Evolutionary conservation across 2,888 invertebrate species (phyloP).

Genomic region (Drepanosiphum platanoidis): DNA sequence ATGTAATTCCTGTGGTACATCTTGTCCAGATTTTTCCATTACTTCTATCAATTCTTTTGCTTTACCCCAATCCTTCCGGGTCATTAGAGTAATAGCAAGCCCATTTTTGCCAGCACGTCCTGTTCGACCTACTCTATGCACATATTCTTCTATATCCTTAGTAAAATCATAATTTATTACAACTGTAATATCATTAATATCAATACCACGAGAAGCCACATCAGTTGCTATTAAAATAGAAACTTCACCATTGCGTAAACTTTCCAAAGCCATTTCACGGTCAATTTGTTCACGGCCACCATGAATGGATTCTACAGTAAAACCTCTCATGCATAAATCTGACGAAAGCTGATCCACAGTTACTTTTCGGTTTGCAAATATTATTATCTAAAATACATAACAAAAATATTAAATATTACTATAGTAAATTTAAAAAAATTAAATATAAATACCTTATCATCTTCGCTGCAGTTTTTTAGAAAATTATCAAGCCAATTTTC

Average conservation of each 20-base stretch:
- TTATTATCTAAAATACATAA: slow-evolving; percentile 77
- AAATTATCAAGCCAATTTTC: slow-evolving; percentile 66
- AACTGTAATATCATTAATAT: slow-evolving; percentile 86
- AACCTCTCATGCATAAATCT: slow-evolving; percentile 77
- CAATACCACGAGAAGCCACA: slow-evolving; percentile 93
- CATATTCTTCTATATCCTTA: slow-evolving; percentile 93
- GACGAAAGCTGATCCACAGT: slow-evolving; percentile 85
- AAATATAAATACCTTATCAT: slow-evolving; percentile 34
- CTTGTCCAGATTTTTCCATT: slow-evolving; percentile 84
- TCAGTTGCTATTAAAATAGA: slow-evolving; percentile 92
- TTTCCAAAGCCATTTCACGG: slow-evolving; percentile 77
- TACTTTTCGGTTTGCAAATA: slow-evolving; percentile 89
- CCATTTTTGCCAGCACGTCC: slow-evolving; percentile 91
- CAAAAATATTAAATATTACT: no score
- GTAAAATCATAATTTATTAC: slow-evolving; percentile 93
- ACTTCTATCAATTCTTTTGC: slow-evolving; percentile 86
- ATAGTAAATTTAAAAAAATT: no score
- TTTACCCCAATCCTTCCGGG: slow-evolving; percentile 83
- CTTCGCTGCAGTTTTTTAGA: slow-evolving; percentile 5
- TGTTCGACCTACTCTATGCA: slow-evolving; percentile 94
- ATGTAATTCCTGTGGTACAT: slow-evolving; percentile 79
- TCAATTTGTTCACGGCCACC: slow-evolving; percentile 84
- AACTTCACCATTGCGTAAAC: slow-evolving; percentile 82
- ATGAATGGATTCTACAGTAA: slow-evolving; percentile 83
- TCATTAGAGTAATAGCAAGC: slow-evolving; percentile 82